Conservation (phyloP, 1,140 invertebrate genomes). For the Palaemon carinicauda region DNA sequence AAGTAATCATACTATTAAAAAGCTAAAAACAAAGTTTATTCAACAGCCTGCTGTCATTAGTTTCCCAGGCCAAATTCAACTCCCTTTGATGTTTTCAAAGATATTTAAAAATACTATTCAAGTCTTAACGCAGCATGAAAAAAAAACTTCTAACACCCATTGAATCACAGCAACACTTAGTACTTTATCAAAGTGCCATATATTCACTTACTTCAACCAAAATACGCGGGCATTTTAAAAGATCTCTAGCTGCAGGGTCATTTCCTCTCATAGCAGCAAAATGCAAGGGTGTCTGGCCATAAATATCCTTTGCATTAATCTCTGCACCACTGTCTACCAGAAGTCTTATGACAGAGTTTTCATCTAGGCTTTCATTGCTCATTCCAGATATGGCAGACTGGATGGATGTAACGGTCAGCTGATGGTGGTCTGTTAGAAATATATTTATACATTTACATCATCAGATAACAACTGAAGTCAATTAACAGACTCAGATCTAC, state of each 20-base stretch:
- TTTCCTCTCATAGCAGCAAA: conserved; percentile 68
- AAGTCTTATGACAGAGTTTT: conserved; percentile 62
- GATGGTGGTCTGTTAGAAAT: background rate
- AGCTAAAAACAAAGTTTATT: too few relatives aligned
- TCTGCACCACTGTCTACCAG: conserved; percentile 65
- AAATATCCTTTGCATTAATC: conserved; percentile 65
- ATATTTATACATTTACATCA: background rate
- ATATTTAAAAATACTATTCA: too few relatives aligned
- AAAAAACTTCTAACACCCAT: background rate
- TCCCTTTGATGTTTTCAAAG: too few relatives aligned
- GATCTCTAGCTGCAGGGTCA: conserved; percentile 64
- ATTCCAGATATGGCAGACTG: background rate
- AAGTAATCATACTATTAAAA: too few relatives aligned
- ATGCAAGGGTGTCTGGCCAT: conserved; percentile 67
- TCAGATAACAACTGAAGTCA: background rate
- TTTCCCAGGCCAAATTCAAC: too few relatives aligned
- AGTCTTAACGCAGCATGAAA: too few relatives aligned
- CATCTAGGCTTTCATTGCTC: background rate
- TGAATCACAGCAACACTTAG: too few relatives aligned
- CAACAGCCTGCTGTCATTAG: too few relatives aligned
- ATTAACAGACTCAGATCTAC: background rate
- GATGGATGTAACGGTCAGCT: background rate
- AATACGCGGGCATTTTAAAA: conserved; percentile 62
- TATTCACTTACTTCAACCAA: conserved; percentile 61
- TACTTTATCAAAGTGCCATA: background rate